Evolutionary conservation across 2,888 invertebrate genomes (phyloP).

Genomic region (Cataglyphis cursor): DNA sequence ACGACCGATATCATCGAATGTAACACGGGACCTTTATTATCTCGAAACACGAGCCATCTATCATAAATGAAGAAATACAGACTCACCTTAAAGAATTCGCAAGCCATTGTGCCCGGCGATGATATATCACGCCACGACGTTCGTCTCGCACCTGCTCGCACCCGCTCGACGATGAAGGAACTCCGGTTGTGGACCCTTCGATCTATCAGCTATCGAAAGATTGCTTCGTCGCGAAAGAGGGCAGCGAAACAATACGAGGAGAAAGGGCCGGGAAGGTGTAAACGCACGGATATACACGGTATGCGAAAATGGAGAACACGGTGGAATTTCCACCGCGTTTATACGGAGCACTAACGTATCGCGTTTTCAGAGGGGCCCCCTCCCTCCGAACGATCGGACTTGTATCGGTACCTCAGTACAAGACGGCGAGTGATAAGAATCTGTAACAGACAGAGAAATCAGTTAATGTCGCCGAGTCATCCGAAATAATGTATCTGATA

Average conservation of each 20-base stretch:
- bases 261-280: background rate
- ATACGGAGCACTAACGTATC: constrained; percentile 45
- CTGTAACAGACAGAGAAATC: constrained; percentile 53
- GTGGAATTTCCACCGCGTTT: constrained; percentile 60
- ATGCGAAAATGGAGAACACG: constrained; percentile 41
- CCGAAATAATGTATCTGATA: background rate
- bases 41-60: constrained; percentile 42
- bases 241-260: constrained; percentile 6
- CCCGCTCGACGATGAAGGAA: constrained; percentile 48
- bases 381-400: constrained; percentile 33
- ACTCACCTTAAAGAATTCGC: constrained; percentile 78
- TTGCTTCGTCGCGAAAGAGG: constrained; percentile 4
- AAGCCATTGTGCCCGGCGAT: constrained; percentile 80
- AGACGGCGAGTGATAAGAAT: constrained; percentile 57
- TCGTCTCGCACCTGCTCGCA: constrained; percentile 55
- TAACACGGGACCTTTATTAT: constrained; percentile 8
- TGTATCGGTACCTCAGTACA: constrained; percentile 38
- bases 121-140: constrained; percentile 77
- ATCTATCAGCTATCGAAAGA: constrained; percentile 47
- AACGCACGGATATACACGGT: constrained; percentile 20
- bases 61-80: constrained; percentile 42
- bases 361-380: constrained; percentile 42
- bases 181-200: constrained; percentile 39
- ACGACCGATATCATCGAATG: constrained; percentile 20
- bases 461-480: background rate